Percentiles rank a stretch among this genome's conserved stretches.
These are phyloP conservation scores for Orgyia antiqua DNA, from an alignment of 2,888 invertebrate species.

Conservation along the genomic window DNA sequence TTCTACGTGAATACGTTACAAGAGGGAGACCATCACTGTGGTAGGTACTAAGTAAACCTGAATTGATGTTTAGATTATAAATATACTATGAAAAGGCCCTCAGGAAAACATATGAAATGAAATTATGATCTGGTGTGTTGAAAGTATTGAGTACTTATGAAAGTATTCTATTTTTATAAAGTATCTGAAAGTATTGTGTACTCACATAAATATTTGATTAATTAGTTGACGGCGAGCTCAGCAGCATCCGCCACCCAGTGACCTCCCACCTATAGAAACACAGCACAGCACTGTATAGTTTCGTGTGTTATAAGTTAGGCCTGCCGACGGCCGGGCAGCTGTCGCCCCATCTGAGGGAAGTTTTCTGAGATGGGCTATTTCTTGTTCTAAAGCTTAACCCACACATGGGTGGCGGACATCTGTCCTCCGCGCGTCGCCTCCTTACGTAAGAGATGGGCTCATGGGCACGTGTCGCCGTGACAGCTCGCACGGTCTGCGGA, in stretches of 20 bases:
- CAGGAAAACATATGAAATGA: too few species aligned
- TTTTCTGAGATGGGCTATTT: conserved; percentile 98
- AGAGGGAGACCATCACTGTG: too few species aligned
- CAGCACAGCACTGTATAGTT: conserved; percentile 20
- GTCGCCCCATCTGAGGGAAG: conserved; percentile 97
- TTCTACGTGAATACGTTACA: too few species aligned
- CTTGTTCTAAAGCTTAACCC: conserved; percentile 97
- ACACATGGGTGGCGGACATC: conserved; percentile 84
- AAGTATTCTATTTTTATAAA: too few species aligned
- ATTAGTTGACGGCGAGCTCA: conserved; percentile 1
- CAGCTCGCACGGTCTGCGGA: conserved; percentile 31
- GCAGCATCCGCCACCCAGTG: background rate
- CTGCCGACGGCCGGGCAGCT: conserved; percentile 77
- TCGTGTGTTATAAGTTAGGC: conserved; percentile 12
- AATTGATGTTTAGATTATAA: too few species aligned
- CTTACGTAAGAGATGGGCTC: conserved; percentile 52
- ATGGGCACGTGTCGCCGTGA: conserved; percentile 45
- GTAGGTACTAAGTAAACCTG: too few species aligned
- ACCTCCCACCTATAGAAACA: conserved; percentile 4
- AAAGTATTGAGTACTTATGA: too few species aligned
- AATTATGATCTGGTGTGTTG: too few species aligned
- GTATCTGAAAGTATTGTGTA: background rate
- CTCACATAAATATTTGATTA: conserved; percentile 3
- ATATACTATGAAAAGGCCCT: too few species aligned
- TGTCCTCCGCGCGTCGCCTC: conserved; percentile 48